Evolutionary conservation across 2,113 vertebrate genomes (phyloP).

Genomic region (Pterocles gutturalis): DNA sequence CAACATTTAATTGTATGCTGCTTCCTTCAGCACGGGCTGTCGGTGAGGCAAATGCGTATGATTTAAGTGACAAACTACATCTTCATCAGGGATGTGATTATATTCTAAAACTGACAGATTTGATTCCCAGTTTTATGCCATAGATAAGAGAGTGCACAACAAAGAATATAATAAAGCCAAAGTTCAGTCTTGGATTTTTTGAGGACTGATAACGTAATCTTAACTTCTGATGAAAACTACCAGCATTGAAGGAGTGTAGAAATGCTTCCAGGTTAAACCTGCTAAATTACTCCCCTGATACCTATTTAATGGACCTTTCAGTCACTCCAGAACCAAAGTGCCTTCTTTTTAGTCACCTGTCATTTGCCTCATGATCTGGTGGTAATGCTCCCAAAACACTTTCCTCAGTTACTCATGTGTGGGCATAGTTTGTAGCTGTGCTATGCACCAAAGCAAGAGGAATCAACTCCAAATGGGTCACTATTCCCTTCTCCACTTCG

Average conservation of each 20-base stretch:
- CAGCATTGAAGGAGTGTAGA: not conserved
- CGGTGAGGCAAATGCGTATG: not conserved
- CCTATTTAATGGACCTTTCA: not conserved
- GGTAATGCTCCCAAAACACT: not conserved
- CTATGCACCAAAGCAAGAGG: not conserved
- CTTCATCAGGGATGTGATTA: constrained; percentile 17
- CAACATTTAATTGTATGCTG: not conserved
- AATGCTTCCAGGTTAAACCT: constrained; percentile 13
- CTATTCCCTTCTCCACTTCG: not conserved
- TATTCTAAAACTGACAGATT: constrained; percentile 2
- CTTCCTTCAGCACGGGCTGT: not conserved
- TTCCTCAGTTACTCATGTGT: not conserved
- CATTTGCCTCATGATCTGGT: not conserved
- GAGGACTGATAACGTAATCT: not conserved
- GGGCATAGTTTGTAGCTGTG: not conserved
- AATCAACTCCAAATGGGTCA: not conserved
- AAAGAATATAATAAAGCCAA: constrained; percentile 22
- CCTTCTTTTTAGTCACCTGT: not conserved
- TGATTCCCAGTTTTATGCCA: constrained; percentile 6
- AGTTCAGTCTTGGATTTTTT: not conserved
- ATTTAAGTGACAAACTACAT: constrained; percentile 40
- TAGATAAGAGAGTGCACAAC: not conserved
- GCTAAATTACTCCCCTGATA: not conserved
- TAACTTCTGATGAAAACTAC: constrained; percentile 3
- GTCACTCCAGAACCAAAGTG: not conserved